A percentile compares a stretch with the other conserved stretches of the same genome.
Evolutionary conservation across 2,888 invertebrate genomes (phyloP).

Genomic region (Gymnoscelis rufifasciata): DNA sequence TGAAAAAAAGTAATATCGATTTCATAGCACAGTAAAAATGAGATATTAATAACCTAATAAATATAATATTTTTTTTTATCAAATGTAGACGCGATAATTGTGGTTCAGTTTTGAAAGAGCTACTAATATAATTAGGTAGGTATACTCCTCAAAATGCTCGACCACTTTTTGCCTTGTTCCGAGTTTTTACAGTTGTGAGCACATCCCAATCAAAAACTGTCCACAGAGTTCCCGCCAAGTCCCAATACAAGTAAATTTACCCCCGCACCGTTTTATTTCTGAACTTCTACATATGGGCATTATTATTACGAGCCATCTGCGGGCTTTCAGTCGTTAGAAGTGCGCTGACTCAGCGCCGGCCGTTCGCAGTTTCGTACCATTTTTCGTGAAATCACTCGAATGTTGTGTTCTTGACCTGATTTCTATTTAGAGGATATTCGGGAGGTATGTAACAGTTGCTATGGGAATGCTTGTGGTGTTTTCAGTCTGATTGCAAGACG

Average conservation of each 20-base stretch:
- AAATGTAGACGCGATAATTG: too few species aligned
- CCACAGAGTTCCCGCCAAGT: conserved; percentile 34
- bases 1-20: not conserved
- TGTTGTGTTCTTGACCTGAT: conserved; percentile 58
- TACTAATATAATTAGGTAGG: too few species aligned
- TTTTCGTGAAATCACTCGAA: conserved; percentile 43
- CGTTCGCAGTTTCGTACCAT: conserved; percentile 30
- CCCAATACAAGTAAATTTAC: conserved; percentile 54
- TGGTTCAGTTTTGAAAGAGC: too few species aligned
- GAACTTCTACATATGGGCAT: conserved; percentile 58
- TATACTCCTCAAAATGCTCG: too few species aligned
- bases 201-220: too few species aligned
- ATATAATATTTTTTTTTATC: too few species aligned
- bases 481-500: conserved; percentile 5
- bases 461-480: conserved; percentile 9
- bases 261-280: conserved; percentile 73
- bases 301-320: conserved; percentile 64
- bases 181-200: too few species aligned
- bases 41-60: too few species aligned
- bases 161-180: too few species aligned
- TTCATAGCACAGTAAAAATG: too few species aligned
- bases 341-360: conserved; percentile 24
- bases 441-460: conserved; percentile 44
- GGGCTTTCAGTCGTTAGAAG: conserved; percentile 46
- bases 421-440: conserved; percentile 50